Evolutionary conservation across 1,140 invertebrate species (phyloP), one percentile per base, ranked within the genome.

Genomic region (Sycobia sp.): DNA sequence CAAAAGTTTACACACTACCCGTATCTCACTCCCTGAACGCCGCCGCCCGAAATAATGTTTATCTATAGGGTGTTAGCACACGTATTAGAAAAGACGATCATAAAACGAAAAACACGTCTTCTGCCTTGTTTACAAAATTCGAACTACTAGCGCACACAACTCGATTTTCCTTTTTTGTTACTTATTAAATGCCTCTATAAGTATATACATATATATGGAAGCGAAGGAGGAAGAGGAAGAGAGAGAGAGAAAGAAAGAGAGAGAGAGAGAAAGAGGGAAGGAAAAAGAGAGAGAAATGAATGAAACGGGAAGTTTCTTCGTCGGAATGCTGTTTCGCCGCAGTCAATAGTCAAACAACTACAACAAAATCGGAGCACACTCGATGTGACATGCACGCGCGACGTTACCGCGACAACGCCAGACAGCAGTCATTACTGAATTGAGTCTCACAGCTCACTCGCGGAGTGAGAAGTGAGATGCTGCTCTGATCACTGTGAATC

Each of bases 341-440:
- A 66, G 60, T 47, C 44, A 34, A 47, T 62, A 59, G 50, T 62
- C 63, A 59, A 50, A 64, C 34, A 41, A 8, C 27, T 4, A n/a
- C 39, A 39, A 16, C 20, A 23, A 44, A 4, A n/a, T 16, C 16
- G 25, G 47, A 27, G 32, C 16, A 29, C 8, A 34, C 11, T 7
- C 20, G 54, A 57, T 36, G 54, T 29, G 13, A 50, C 34, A n/a
- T 1, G 18, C 16, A 3, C 23, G 14, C 14, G 18, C 18, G 49
- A 20, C 20, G 36, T 58, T 46, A n/a, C 32, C 57, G 53, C 75
- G 71, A 78, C 78, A 75, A 78, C 76, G 72, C 78, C 69, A 76
- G 71, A 77, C 76, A 67, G 74, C 77, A 67, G 79, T 78, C 79
- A 79, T 78, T 80, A 79, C 73, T 70, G 49, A 66, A 77, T 72